Evolutionary conservation across 35 echinoderm and acorn worm species (phyloP).

Genomic region (Diadema setosum): DNA sequence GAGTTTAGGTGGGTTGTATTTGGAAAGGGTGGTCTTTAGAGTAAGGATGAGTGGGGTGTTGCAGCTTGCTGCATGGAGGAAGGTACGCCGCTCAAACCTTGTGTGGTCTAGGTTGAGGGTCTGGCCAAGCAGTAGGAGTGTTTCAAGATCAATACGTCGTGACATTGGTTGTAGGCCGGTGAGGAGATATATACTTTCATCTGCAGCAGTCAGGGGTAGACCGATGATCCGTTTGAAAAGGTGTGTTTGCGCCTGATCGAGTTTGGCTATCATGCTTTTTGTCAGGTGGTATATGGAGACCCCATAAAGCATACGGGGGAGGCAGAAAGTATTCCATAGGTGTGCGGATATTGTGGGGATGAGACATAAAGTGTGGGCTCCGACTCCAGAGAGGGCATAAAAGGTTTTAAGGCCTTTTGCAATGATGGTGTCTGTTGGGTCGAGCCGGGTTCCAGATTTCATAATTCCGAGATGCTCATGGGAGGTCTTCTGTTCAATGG

Average conservation of each 20-base stretch:
- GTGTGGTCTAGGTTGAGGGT: not conserved
- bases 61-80: not conserved
- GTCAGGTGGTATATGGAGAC: not conserved
- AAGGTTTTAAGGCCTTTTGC: not conserved
- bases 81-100: not conserved
- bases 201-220: not conserved
- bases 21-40: not conserved
- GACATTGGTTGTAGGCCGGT: not conserved
- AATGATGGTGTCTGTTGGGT: not conserved
- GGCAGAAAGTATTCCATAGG: not conserved
- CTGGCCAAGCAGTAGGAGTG: not conserved
- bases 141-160: not conserved
- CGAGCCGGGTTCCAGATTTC: not conserved
- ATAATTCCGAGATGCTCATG: not conserved
- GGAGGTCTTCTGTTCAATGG: not conserved
- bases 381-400: not conserved
- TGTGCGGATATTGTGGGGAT: not conserved
- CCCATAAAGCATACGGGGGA: not conserved
- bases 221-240: not conserved
- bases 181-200: not conserved
- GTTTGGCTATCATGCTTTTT: not conserved
- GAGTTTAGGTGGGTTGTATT: not conserved
- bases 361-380: not conserved
- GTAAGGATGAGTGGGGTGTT: not conserved
- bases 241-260: not conserved